These are phyloP conservation scores for Meriones unguiculatus DNA, from an alignment of 2,113 vertebrate species.

Conservation along the genomic window DNA sequence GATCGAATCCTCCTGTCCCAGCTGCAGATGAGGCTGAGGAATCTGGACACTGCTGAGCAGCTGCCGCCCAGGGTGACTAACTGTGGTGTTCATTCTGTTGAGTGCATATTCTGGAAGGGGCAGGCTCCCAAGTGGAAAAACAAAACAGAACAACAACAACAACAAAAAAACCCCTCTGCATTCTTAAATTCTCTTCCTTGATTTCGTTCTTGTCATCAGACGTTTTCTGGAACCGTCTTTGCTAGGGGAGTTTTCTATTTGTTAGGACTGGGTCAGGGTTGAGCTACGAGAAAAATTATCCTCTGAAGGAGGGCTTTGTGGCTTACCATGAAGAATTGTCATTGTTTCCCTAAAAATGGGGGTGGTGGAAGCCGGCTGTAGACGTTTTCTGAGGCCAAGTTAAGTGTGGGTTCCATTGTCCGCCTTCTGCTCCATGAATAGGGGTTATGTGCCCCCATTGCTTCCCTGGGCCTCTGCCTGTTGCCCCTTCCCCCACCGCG, in stretches of 20 bases:
- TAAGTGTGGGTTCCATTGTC: conserved; percentile 68
- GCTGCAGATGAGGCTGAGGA: conserved; percentile 75
- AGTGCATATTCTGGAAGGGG: conserved; percentile 34
- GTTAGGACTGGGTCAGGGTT: conserved; percentile 6
- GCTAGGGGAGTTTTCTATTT: background rate
- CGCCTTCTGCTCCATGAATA: conserved; percentile 48
- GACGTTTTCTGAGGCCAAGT: conserved; percentile 34
- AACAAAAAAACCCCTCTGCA: background rate
- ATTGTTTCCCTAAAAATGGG: conserved; percentile 72
- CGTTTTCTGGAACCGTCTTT: background rate
- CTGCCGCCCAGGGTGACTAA: conserved; percentile 82
- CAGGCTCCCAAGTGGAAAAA: conserved; percentile 24
- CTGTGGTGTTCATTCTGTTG: conserved; percentile 54
- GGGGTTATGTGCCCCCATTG: conserved; percentile 62
- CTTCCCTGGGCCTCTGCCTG: background rate
- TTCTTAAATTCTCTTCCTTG: background rate
- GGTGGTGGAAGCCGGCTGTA: conserved; percentile 51
- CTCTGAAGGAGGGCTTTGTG: conserved; percentile 65
- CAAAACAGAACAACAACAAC: background rate
- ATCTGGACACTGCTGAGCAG: conserved; percentile 79
- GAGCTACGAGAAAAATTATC: background rate
- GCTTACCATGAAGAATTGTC: conserved; percentile 61
- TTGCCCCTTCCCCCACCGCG: background rate
- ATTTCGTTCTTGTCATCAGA: conserved; percentile 51
- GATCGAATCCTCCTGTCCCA: background rate